These are phyloP conservation scores for Labeo catla DNA, from an alignment of 2,113 vertebrate species.

Conservation along the genomic window DNA sequence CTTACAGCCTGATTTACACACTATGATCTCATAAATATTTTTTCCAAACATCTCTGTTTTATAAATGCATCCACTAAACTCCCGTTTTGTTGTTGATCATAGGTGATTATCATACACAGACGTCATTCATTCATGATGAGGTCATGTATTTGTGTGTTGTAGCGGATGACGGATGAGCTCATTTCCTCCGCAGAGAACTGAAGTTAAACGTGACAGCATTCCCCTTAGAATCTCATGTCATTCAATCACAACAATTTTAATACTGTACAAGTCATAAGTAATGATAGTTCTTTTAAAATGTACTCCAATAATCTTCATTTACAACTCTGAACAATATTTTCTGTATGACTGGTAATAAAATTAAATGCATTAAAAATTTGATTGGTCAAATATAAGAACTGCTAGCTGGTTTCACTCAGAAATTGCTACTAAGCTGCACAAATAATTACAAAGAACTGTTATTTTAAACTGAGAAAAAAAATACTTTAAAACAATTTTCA, in stretches of 20 bases:
- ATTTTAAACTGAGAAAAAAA: too few species aligned
- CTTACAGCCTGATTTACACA: background rate
- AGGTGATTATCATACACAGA: background rate
- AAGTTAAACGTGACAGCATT: background rate
- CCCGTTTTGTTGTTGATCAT: background rate
- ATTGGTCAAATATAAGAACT: too few species aligned
- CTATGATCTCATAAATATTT: background rate
- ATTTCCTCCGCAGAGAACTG: background rate
- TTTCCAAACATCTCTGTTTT: background rate
- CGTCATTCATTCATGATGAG: background rate
- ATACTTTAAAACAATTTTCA: too few species aligned
- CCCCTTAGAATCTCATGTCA: background rate
- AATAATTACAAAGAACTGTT: too few species aligned
- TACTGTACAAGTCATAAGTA: too few species aligned
- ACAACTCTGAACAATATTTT: too few species aligned
- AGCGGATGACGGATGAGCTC: background rate
- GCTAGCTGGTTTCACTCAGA: too few species aligned
- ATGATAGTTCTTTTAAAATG: background rate
- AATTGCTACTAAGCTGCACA: too few species aligned
- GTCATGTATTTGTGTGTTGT: background rate
- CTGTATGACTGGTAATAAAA: too few species aligned
- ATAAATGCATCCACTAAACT: background rate
- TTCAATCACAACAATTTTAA: too few species aligned
- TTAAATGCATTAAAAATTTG: too few species aligned
- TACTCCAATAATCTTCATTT: too few species aligned